A percentile compares a stretch with the other conserved stretches of the same genome.
phyloP scores from a whole-genome alignment of 2,888 invertebrate genomes.

The Philereme transversata region DNA sequence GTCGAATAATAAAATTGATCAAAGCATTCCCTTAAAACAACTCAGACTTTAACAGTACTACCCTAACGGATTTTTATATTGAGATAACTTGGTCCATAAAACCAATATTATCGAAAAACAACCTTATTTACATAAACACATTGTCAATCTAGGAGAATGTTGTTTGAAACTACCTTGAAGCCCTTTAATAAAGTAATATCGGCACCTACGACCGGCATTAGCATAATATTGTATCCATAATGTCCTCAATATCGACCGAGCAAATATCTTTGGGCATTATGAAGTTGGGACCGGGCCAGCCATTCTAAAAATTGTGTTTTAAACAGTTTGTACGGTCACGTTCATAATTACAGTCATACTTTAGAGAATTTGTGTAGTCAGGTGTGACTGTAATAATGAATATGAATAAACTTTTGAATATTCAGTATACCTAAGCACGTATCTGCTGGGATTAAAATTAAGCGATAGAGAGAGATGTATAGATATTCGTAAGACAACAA shows the following conservation, averaged over 20 bases:
- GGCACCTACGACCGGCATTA: conserved; percentile 47
- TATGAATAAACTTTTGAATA: too few species aligned
- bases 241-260: conserved; percentile 41
- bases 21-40: conserved; percentile 1
- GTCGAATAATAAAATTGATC: background rate
- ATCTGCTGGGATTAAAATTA: too few species aligned
- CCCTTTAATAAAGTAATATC: conserved; percentile 35
- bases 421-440: too few species aligned
- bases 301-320: conserved; percentile 3
- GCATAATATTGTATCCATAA: conserved; percentile 65
- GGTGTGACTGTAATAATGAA: too few species aligned
- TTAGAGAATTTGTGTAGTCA: too few species aligned
- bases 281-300: conserved; percentile 11
- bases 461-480: too few species aligned
- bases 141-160: conserved; percentile 17
- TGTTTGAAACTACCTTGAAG: conserved; percentile 19
- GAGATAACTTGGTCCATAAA: background rate
- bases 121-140: conserved; percentile 21
- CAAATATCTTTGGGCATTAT: conserved; percentile 22
- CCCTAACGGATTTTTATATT: background rate
- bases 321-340: background rate
- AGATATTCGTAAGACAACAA: too few species aligned
- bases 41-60: too few species aligned
- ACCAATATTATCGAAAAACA: background rate
- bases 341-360: too few species aligned